phyloP scores from a whole-genome alignment of 2,888 invertebrate species.

The Xanthorhoe spadicearia region DNA sequence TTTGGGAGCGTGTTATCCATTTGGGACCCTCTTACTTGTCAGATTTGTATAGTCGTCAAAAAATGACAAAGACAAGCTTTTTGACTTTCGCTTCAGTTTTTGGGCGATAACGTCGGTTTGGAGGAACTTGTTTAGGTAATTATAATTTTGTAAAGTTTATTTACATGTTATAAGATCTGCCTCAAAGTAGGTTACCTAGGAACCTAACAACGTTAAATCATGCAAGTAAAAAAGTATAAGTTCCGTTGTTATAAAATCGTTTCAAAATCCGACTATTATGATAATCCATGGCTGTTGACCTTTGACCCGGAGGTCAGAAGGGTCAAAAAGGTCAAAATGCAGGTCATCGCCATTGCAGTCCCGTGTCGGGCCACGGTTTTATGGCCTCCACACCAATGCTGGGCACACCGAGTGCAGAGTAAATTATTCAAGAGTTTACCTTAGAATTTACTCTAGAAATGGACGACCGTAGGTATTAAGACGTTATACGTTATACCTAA shows the following conservation, averaged over 20 bases:
- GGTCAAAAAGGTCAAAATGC: constrained; percentile 39
- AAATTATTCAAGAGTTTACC: background rate
- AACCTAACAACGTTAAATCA: no score
- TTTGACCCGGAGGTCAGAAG: constrained; percentile 35
- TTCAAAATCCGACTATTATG: background rate
- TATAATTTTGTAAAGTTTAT: no score
- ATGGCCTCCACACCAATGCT: constrained; percentile 31
- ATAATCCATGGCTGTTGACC: constrained; percentile 24
- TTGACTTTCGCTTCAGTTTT: no score
- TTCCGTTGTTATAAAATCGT: background rate
- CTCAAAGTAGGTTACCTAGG: no score
- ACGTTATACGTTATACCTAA: background rate
- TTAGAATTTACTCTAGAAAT: background rate
- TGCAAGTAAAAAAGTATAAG: no score
- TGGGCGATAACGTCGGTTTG: no score
- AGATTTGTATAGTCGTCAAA: no score
- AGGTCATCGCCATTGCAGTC: constrained; percentile 27
- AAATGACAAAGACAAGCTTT: no score
- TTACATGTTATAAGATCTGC: no score
- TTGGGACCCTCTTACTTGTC: no score
- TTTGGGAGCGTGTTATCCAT: no score
- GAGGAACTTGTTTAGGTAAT: no score
- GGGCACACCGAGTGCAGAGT: constrained; percentile 16
- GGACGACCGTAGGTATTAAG: background rate
- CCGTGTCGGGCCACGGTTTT: constrained; percentile 31